Conservation (phyloP, 1,140 invertebrate species). For the Drosophila fuyamai region DNA sequence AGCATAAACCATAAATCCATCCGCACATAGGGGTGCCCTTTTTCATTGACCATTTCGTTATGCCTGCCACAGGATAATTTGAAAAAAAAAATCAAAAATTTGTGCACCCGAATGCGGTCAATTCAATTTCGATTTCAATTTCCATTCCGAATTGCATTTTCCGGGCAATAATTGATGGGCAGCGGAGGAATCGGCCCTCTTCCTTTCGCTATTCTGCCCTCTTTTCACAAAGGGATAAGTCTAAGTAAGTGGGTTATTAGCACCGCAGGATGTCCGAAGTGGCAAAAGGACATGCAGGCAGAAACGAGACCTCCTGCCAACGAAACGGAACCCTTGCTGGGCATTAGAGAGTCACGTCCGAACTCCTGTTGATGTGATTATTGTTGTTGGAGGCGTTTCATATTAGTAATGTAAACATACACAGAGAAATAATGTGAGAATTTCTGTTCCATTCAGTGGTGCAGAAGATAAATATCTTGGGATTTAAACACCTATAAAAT, state of each 20-base stretch:
- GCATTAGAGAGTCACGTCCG: constrained; percentile 69
- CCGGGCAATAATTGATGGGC: constrained; percentile 60
- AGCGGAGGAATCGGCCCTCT: not conserved
- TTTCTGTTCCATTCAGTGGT: not conserved
- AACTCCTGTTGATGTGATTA: constrained; percentile 53
- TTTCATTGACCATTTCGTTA: constrained; percentile 40
- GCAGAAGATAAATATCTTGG: not conserved
- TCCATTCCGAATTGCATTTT: constrained; percentile 34
- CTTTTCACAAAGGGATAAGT: constrained; percentile 74
- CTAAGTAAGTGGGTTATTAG: constrained; percentile 83
- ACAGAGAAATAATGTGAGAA: constrained; percentile 13
- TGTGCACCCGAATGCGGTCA: constrained; percentile 34
- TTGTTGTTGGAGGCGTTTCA: constrained; percentile 63
- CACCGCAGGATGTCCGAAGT: constrained; percentile 68
- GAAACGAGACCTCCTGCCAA: constrained; percentile 33
- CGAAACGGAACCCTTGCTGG: constrained; percentile 49
- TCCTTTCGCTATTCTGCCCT: not conserved
- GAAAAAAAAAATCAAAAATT: not conserved
- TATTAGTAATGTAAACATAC: constrained; percentile 78
- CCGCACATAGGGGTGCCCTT: constrained; percentile 14
- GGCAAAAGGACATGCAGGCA: constrained; percentile 41
- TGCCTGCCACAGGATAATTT: constrained; percentile 25
- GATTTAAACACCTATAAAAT: too few relatives aligned
- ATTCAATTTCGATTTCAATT: constrained; percentile 37
- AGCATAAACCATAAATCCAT: constrained; percentile 22